Evolutionary conservation across 2,888 invertebrate genomes (phyloP).

Genomic region (Eupithecia dodoneata): DNA sequence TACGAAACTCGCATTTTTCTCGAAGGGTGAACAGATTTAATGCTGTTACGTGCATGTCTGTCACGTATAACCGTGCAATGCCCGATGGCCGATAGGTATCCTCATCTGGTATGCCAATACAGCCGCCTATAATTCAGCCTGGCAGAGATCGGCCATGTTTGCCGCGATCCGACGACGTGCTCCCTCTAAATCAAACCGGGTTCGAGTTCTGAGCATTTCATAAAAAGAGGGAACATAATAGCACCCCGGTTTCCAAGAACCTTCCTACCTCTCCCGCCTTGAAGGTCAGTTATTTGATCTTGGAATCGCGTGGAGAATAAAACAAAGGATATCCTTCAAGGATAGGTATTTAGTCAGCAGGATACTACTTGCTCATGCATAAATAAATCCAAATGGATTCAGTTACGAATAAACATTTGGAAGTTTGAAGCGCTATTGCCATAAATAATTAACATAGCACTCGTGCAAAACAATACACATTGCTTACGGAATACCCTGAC

Average conservation of each 20-base stretch:
- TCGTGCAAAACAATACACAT: slow-evolving; percentile 58
- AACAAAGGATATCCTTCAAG: not conserved
- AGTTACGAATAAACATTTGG: slow-evolving; percentile 54
- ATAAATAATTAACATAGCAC: slow-evolving; percentile 58
- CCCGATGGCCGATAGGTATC: slow-evolving; percentile 64
- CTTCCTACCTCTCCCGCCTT: not conserved
- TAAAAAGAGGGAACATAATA: slow-evolving; percentile 31
- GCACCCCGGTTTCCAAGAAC: slow-evolving; percentile 24
- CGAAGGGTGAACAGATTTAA: slow-evolving; percentile 59
- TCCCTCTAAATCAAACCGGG: slow-evolving; percentile 57
- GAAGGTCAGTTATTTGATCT: slow-evolving; percentile 10
- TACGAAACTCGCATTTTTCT: slow-evolving; percentile 49
- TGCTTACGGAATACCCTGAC: slow-evolving; percentile 58
- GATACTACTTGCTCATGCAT: slow-evolving; percentile 24
- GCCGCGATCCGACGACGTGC: slow-evolving; percentile 54
- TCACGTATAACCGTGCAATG: slow-evolving; percentile 69
- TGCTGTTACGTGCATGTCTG: slow-evolving; percentile 58
- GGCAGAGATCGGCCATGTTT: slow-evolving; percentile 63
- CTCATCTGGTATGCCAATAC: slow-evolving; percentile 69
- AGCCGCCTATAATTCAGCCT: slow-evolving; percentile 66
- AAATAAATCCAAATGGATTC: slow-evolving; percentile 22
- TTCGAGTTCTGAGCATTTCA: slow-evolving; percentile 42
- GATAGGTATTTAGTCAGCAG: slow-evolving; percentile 21
- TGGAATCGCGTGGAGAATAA: not conserved
- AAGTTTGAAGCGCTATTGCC: slow-evolving; percentile 51